phyloP scores from a whole-genome alignment of 2,888 invertebrate genomes.

The Stenodema calcarata region DNA sequence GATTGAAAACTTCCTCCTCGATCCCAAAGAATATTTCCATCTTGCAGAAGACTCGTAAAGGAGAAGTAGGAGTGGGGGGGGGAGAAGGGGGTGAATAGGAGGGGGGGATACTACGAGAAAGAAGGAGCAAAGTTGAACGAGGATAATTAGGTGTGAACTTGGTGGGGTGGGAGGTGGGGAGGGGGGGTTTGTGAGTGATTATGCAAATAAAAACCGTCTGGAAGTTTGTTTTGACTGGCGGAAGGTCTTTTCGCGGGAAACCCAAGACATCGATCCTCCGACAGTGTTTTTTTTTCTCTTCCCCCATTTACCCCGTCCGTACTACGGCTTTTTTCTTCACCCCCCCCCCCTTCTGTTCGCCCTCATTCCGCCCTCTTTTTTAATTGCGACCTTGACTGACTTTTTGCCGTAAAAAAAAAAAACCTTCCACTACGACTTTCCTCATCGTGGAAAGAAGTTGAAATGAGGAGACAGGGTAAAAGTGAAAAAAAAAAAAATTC shows the following conservation, averaged over 20 bases:
- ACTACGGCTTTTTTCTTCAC: constrained; percentile 30
- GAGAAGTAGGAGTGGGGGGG: too few species aligned
- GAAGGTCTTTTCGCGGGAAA: not conserved
- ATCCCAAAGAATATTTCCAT: too few species aligned
- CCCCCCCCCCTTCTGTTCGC: not conserved
- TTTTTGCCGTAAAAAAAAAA: constrained; percentile 53
- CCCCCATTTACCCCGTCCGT: not conserved
- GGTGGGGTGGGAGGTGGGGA: not conserved
- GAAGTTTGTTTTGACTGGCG: constrained; percentile 48
- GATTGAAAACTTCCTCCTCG: too few species aligned
- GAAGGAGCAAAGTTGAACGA: constrained; percentile 16
- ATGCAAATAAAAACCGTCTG: constrained; percentile 49
- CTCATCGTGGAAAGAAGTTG: not conserved
- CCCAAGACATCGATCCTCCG: constrained; percentile 44
- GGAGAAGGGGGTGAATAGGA: too few species aligned
- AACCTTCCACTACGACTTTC: not conserved
- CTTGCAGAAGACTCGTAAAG: too few species aligned
- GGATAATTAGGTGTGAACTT: constrained; percentile 44
- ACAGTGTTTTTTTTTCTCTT: not conserved
- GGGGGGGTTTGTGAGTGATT: constrained; percentile 27
- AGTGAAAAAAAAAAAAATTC: not conserved
- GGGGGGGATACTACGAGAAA: too few species aligned
- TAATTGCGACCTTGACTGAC: constrained; percentile 57
- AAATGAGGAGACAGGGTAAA: not conserved
- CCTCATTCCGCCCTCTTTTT: constrained; percentile 24